Evolutionary conservation across 2,797 vertebrate genomes (phyloP).

Genomic region (Rousettus madagascariensis): DNA sequence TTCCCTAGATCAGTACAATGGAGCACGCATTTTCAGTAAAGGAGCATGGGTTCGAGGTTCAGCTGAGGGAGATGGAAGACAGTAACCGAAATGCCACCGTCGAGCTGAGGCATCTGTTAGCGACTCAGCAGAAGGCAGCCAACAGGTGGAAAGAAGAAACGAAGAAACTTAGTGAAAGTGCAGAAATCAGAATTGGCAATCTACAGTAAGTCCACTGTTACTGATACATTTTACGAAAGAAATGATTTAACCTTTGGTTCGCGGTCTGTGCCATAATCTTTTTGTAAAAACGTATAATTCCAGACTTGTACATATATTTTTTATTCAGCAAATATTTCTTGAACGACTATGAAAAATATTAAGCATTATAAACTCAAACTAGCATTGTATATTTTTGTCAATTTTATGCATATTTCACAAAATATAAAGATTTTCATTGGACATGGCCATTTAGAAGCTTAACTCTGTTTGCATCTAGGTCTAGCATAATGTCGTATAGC

Average conservation of each 20-base stretch:
- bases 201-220: slow-evolving; percentile 89
- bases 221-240: background rate
- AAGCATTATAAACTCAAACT: background rate
- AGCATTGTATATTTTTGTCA: background rate
- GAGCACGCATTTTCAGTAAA: slow-evolving; percentile 92
- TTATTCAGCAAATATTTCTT: slow-evolving; percentile 15
- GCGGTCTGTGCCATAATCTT: background rate
- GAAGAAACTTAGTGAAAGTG: slow-evolving; percentile 87
- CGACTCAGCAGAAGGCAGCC: slow-evolving; percentile 91
- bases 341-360: slow-evolving; percentile 28
- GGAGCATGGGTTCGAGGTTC: slow-evolving; percentile 89
- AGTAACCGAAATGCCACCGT: slow-evolving; percentile 86
- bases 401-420: background rate
- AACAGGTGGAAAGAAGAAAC: slow-evolving; percentile 93
- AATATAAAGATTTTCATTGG: background rate
- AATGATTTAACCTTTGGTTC: background rate
- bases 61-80: slow-evolving; percentile 92
- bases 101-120: slow-evolving; percentile 90
- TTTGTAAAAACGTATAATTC: slow-evolving; percentile 3
- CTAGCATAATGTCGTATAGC: background rate
- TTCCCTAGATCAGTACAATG: slow-evolving; percentile 90
- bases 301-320: background rate
- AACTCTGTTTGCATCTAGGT: background rate
- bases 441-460: background rate
- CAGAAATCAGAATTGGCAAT: slow-evolving; percentile 88